A percentile compares a stretch with the other conserved stretches of the same genome.
Conservation (phyloP, 1,140 invertebrate species). For the Archivesica marissinica region DNA sequence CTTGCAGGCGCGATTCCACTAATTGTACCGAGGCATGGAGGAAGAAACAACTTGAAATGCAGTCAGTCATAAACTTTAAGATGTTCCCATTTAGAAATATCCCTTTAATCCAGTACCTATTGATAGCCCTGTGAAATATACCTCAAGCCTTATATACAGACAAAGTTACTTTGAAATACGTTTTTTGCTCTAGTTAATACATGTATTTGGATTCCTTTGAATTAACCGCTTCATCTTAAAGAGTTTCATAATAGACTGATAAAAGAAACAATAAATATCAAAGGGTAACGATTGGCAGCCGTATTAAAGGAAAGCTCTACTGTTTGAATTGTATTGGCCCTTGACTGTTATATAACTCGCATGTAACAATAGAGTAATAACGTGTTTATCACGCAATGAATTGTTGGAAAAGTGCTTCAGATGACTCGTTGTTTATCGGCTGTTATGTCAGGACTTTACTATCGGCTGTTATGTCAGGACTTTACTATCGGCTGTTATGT, state of each 20-base stretch:
- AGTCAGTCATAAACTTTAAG: too few relatives aligned
- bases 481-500: slow-evolving; percentile 10
- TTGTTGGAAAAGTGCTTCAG: not conserved
- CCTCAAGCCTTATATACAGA: too few relatives aligned
- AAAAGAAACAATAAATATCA: not conserved
- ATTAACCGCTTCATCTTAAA: not conserved
- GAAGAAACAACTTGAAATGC: too few relatives aligned
- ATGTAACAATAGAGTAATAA: not conserved
- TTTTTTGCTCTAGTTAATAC: too few relatives aligned
- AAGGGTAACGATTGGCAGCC: not conserved
- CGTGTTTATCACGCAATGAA: not conserved
- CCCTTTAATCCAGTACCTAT: too few relatives aligned
- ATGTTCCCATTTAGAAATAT: too few relatives aligned
- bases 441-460: not conserved
- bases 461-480: not conserved
- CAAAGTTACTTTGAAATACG: too few relatives aligned
- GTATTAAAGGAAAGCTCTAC: not conserved
- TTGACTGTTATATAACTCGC: not conserved
- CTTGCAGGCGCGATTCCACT: too few relatives aligned
- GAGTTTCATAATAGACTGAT: not conserved
- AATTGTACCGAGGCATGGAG: too few relatives aligned
- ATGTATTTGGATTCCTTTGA: too few relatives aligned
- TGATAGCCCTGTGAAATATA: too few relatives aligned
- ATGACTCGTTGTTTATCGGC: slow-evolving; percentile 9
- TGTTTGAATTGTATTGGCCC: not conserved